These are phyloP conservation scores for Spongia lamella DNA, from an alignment of 37 sponge, comb jelly and placozoan genomes.

Conservation along the genomic window DNA sequence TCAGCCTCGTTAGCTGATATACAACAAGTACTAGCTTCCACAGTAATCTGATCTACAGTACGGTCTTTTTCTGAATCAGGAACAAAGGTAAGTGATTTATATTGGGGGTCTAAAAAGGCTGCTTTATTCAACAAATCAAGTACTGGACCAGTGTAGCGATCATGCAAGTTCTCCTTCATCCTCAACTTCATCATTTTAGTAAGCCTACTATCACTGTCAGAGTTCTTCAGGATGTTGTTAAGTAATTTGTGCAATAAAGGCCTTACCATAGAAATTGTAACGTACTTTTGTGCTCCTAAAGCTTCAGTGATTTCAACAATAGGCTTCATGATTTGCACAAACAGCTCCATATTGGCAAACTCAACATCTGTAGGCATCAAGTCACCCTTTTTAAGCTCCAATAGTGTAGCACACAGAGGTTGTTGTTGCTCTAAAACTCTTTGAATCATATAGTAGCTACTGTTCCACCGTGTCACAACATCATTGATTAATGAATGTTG, in stretches of 20 bases:
- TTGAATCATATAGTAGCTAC: slow-evolving; percentile 6
- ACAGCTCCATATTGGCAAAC: background rate
- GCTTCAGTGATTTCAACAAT: slow-evolving; percentile 5
- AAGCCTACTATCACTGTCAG: background rate
- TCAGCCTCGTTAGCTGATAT: no score
- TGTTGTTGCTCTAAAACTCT: no score
- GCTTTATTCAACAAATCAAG: slow-evolving; percentile 24
- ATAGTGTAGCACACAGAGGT: no score
- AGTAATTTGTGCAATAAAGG: background rate
- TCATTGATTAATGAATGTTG: slow-evolving; percentile 15
- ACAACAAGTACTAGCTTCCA: no score
- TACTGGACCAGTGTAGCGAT: background rate
- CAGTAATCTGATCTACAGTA: no score
- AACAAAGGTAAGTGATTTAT: slow-evolving; percentile 1
- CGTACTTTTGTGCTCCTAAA: background rate
- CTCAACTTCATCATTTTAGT: background rate
- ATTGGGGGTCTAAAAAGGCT: slow-evolving; percentile 15
- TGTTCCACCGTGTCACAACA: slow-evolving; percentile 16
- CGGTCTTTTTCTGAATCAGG: no score
- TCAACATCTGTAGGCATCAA: slow-evolving; percentile 1
- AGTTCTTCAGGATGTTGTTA: no score
- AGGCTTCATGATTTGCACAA: background rate
- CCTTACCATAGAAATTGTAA: slow-evolving; percentile 1
- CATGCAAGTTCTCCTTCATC: background rate
- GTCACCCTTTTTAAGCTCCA: background rate